Percentiles rank a stretch among this genome's conserved stretches.
Evolutionary conservation across 53 echinoderm and acorn worm species (phyloP).

Genomic region (Holothuria leucospilota): DNA sequence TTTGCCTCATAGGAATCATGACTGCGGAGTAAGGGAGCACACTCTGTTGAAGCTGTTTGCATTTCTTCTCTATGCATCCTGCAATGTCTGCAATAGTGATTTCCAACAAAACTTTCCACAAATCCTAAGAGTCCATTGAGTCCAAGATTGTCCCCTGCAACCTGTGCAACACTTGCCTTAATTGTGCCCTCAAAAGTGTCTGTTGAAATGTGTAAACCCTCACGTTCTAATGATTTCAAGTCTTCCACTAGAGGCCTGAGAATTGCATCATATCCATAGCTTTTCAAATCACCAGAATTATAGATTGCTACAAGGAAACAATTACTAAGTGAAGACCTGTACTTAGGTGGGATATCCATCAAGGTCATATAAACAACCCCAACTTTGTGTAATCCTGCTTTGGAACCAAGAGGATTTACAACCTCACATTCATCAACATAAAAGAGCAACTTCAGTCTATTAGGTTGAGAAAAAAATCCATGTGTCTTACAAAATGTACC

Average conservation of each 20-base stretch:
- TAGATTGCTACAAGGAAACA: slow-evolving; percentile 36
- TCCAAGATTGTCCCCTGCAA: slow-evolving; percentile 65
- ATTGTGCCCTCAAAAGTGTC: slow-evolving; percentile 32
- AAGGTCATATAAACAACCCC: slow-evolving; percentile 55
- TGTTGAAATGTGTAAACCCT: slow-evolving; percentile 39
- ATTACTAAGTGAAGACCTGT: slow-evolving; percentile 45
- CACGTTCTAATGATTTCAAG: slow-evolving; percentile 28
- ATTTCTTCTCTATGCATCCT: slow-evolving; percentile 48
- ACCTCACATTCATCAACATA: slow-evolving; percentile 31
- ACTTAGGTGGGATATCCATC: slow-evolving; percentile 48
- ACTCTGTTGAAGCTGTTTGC: neutral
- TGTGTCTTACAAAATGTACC: slow-evolving; percentile 23
- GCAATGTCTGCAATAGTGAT: slow-evolving; percentile 49
- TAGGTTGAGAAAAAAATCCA: slow-evolving; percentile 38
- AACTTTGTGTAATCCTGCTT: slow-evolving; percentile 53
- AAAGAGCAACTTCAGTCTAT: slow-evolving; percentile 26
- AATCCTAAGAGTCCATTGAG: slow-evolving; percentile 51
- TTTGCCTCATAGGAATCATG: slow-evolving; percentile 38
- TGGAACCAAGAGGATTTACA: slow-evolving; percentile 46
- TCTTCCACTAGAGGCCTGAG: slow-evolving; percentile 30
- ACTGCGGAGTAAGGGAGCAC: neutral
- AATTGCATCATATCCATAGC: slow-evolving; percentile 47
- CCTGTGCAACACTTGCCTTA: slow-evolving; percentile 28
- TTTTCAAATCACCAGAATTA: slow-evolving; percentile 36
- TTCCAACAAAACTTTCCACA: slow-evolving; percentile 51